Percentiles rank a stretch among this genome's conserved stretches.
phyloP scores from a whole-genome alignment of 2,888 invertebrate species.

The Acanthoscelides obtectus region DNA sequence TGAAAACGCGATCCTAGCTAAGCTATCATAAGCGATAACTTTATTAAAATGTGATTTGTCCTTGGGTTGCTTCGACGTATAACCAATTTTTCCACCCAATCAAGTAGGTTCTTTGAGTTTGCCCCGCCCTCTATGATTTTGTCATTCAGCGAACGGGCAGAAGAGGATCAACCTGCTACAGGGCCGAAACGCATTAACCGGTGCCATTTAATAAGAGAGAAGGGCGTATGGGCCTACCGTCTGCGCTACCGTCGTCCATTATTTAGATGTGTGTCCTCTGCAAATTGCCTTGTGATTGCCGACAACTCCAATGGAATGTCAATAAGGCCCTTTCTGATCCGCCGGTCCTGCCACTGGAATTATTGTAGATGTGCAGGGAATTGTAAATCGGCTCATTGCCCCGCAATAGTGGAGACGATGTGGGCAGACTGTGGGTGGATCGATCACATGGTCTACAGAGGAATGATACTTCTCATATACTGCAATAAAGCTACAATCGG shows the following conservation, averaged over 20 bases:
- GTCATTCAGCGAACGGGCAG: not conserved
- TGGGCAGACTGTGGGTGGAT: not conserved
- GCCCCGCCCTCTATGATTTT: not conserved
- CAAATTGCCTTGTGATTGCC: constrained; percentile 30
- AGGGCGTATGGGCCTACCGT: too few species aligned
- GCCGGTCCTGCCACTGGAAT: constrained; percentile 17
- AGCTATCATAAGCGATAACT: too few species aligned
- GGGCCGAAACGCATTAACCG: not conserved
- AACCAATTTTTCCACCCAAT: too few species aligned
- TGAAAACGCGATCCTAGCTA: too few species aligned
- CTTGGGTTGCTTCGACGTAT: too few species aligned
- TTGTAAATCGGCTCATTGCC: constrained; percentile 17
- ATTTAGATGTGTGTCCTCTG: constrained; percentile 27
- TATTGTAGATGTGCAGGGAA: constrained; percentile 25
- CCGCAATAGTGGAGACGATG: not conserved
- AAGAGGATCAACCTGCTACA: not conserved
- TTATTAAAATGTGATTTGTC: too few species aligned
- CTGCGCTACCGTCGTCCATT: constrained; percentile 3
- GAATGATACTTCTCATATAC: too few species aligned
- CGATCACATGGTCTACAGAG: too few species aligned
- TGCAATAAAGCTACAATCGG: too few species aligned
- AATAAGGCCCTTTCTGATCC: constrained; percentile 27
- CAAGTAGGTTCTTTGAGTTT: too few species aligned
- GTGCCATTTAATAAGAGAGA: constrained; percentile 2
- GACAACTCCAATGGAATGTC: constrained; percentile 29